phyloP scores from a whole-genome alignment of 2,797 vertebrate genomes.

The Psittacula echo region DNA sequence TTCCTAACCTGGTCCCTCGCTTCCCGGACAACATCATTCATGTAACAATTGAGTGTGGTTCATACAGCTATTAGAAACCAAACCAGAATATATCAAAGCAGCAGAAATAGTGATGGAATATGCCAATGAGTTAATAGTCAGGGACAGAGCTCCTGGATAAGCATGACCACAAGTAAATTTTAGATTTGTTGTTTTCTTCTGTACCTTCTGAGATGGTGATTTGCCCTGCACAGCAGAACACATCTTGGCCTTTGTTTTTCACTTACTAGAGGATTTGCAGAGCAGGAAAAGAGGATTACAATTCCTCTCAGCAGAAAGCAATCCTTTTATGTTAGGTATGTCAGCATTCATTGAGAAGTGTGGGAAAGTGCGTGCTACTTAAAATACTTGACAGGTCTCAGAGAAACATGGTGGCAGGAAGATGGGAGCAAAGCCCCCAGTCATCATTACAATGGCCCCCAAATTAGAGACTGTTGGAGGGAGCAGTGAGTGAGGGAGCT shows the following conservation, averaged over 20 bases:
- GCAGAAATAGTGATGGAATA: slow-evolving; percentile 38
- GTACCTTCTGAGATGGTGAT: slow-evolving; percentile 57
- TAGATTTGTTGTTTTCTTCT: slow-evolving; percentile 54
- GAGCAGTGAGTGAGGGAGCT: neutral
- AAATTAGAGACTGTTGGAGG: slow-evolving; percentile 26
- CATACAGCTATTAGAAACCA: slow-evolving; percentile 33
- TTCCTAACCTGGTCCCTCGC: too few species aligned
- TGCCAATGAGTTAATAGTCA: slow-evolving; percentile 50
- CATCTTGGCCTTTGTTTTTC: slow-evolving; percentile 50
- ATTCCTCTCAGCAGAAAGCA: slow-evolving; percentile 59
- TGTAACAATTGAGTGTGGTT: neutral
- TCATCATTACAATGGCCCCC: slow-evolving; percentile 15
- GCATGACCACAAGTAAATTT: slow-evolving; percentile 64
- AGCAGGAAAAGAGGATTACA: slow-evolving; percentile 73
- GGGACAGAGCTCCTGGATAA: slow-evolving; percentile 44
- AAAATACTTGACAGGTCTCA: slow-evolving; percentile 63
- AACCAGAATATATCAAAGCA: slow-evolving; percentile 43
- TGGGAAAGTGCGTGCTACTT: slow-evolving; percentile 59
- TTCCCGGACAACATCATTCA: neutral
- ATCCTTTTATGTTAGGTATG: slow-evolving; percentile 68
- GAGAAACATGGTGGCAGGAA: slow-evolving; percentile 60
- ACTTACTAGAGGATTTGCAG: slow-evolving; percentile 62
- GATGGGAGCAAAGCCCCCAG: slow-evolving; percentile 16
- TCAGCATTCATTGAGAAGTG: slow-evolving; percentile 68
- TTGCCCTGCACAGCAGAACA: slow-evolving; percentile 50